Evolutionary conservation across 1,140 invertebrate genomes (phyloP), one percentile per base, ranked within the genome.

Genomic region (Trialeurodes vaporariorum): DNA sequence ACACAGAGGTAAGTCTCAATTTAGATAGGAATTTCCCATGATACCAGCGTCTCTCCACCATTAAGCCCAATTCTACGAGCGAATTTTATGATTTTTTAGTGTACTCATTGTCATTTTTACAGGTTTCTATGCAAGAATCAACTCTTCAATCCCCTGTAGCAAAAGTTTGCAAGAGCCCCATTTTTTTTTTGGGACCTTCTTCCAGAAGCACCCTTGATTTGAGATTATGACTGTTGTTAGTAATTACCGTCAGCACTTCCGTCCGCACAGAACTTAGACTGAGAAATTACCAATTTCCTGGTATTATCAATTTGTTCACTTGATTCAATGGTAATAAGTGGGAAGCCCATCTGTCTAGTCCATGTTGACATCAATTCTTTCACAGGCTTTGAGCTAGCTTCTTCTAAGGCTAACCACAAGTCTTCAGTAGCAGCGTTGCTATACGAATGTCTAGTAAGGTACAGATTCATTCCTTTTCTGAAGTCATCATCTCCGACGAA

Each of bases 401-500:
- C 88, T 74, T 89, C 91, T 62, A 99, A 81, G 0, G 93, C 89
- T 1, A 84, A 82, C 96, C 96, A 99, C 62, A 99, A 81, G 77
- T 99, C 93, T 77, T 94, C 90, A 12, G 97, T 98, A 71, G 89
- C 87, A 2, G 96, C 94, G 76, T 99, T 97, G 34, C 81, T 83
- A 75, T 95, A 96, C 77, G 89, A 87, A 81, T 96, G 91, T 67
- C 87, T 85, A 2, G 87, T 93, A 67, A 99, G 79, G 75, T 99
- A 99, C 2, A 88, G 76, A 74, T 95, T 89, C 91, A 99, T 95
- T 25, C 96, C 95, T 79, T 89, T 91, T 21, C 90, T 85, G 77
- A 98, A 99, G 77, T 92, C 89, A 73, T 88, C 83, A 77, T 96
- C 93, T 12, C 96, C 96, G 73, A 99, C 92, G 73, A 95, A 98